Conservation (phyloP, 2,797 vertebrate genomes). For the Cryptoprocta ferox region DNA sequence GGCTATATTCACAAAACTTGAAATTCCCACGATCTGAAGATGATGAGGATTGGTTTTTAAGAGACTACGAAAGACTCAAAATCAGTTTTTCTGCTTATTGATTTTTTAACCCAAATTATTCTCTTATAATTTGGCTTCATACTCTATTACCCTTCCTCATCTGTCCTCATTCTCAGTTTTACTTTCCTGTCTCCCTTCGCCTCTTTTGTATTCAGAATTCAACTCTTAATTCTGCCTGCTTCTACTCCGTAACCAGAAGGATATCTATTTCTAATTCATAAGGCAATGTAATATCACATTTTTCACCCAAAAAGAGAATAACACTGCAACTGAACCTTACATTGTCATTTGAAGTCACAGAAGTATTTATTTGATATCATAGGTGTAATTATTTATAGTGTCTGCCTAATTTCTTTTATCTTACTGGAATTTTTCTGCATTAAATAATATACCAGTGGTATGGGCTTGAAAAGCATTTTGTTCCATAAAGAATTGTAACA, state of each 20-base stretch:
- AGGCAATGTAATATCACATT: background rate
- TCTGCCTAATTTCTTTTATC: background rate
- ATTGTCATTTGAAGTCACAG: conserved; percentile 18
- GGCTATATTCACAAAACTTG: background rate
- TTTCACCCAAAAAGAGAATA: background rate
- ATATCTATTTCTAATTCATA: conserved; percentile 18
- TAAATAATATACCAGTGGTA: background rate
- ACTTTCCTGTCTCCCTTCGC: background rate
- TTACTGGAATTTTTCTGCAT: background rate
- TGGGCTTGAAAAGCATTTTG: background rate
- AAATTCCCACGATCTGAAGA: background rate
- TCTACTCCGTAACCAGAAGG: background rate
- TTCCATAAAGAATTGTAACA: background rate
- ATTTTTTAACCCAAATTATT: background rate
- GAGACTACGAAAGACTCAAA: background rate
- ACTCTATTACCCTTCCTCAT: background rate
- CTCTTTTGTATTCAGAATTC: conserved; percentile 13
- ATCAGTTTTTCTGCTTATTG: background rate
- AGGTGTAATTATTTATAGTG: background rate
- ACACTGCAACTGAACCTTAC: background rate
- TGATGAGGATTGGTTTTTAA: background rate
- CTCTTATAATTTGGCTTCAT: background rate
- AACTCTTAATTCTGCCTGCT: conserved; percentile 7
- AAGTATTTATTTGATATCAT: background rate
- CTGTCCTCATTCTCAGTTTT: background rate